phyloP scores from a whole-genome alignment of 1,140 invertebrate genomes.

The Akabosia matsudoensis region DNA sequence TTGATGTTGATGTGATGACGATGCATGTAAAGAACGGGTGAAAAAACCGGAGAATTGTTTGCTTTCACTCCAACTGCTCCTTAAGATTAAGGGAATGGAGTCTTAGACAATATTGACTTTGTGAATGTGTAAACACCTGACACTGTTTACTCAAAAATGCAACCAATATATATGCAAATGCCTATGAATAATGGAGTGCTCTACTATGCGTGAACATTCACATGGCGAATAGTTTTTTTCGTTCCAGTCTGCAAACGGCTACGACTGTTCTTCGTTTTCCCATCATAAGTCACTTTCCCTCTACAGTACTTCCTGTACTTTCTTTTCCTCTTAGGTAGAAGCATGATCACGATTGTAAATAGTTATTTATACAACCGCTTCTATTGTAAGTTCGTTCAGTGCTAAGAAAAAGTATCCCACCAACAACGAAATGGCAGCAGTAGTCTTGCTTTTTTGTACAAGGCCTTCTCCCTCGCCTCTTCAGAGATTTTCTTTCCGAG shows the following conservation, averaged over 20 bases:
- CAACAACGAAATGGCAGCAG: no score
- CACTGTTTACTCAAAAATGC: constrained; percentile 49
- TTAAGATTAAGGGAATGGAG: constrained; percentile 47
- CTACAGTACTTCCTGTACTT: no score
- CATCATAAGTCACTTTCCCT: no score
- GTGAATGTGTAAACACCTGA: constrained; percentile 49
- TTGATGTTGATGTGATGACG: constrained; percentile 29
- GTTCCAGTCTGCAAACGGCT: no score
- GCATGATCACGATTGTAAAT: no score
- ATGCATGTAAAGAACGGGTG: constrained; percentile 28
- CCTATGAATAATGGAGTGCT: constrained; percentile 49
- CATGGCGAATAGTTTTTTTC: neutral
- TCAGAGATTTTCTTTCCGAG: neutral
- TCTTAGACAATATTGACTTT: constrained; percentile 49
- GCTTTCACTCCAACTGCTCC: constrained; percentile 46
- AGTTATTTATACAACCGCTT: no score
- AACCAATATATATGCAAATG: constrained; percentile 50
- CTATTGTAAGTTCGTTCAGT: no score
- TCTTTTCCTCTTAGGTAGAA: no score
- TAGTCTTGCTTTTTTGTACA: no score
- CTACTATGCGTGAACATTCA: constrained; percentile 25
- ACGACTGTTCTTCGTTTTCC: no score
- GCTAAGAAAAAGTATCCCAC: no score
- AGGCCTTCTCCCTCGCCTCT: neutral
- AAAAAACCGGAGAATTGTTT: constrained; percentile 42